Percentiles rank a stretch among this genome's conserved stretches.
Conservation (phyloP, 2,888 invertebrate genomes). For the Drosophila buzzatii region DNA sequence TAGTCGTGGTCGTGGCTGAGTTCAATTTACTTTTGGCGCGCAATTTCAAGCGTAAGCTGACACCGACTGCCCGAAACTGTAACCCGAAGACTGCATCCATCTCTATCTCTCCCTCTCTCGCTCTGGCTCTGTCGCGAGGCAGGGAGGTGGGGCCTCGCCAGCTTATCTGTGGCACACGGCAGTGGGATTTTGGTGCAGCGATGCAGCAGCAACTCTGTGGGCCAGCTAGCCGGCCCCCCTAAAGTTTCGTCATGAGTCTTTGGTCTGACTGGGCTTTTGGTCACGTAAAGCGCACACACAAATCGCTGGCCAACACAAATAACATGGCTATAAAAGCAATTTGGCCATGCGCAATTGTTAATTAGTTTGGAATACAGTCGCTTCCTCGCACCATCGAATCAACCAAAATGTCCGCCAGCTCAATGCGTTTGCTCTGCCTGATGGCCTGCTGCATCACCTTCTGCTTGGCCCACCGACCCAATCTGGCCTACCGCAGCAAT, state of each 20-base stretch:
- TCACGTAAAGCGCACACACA: conserved; percentile 78
- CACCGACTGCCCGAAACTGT: conserved; percentile 33
- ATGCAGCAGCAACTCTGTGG: conserved; percentile 26
- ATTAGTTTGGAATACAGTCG: conserved; percentile 77
- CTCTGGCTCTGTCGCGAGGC: not conserved
- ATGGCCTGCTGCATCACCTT: conserved; percentile 62
- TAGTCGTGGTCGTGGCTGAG: conserved; percentile 29
- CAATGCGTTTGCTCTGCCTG: conserved; percentile 57
- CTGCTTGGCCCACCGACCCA: conserved; percentile 42
- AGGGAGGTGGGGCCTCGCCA: not conserved
- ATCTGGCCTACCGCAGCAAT: conserved; percentile 20
- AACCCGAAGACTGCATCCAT: conserved; percentile 37
- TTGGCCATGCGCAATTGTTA: conserved; percentile 66
- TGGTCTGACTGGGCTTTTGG: conserved; percentile 66
- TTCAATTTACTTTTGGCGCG: conserved; percentile 54
- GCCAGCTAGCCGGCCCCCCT: conserved; percentile 26
- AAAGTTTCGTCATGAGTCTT: conserved; percentile 57
- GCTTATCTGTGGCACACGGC: conserved; percentile 38
- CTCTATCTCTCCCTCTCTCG: not conserved
- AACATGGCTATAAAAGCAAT: conserved; percentile 82
- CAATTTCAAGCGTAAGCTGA: conserved; percentile 60
- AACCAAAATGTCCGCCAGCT: conserved; percentile 53
- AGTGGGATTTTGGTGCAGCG: conserved; percentile 18
- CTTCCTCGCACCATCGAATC: conserved; percentile 60
- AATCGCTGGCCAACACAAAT: conserved; percentile 68